These are phyloP conservation scores for Cyphomyrus plagiostoma DNA, from an alignment of 2,113 vertebrate species.

Conservation along the genomic window DNA sequence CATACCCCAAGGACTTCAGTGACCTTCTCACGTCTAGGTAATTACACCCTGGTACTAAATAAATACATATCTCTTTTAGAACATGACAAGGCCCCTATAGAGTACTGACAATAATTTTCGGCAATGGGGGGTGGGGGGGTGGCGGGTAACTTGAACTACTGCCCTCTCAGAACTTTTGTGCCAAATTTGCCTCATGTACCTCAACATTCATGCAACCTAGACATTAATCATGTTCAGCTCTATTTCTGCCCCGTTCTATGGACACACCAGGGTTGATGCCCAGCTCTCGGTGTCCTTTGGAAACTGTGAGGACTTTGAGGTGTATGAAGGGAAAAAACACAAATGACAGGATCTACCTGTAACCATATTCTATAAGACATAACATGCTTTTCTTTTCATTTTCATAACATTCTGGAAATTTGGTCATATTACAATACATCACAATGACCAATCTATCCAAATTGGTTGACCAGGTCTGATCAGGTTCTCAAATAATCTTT, in stretches of 20 bases:
- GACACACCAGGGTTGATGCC: not conserved
- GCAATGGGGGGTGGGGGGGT: not conserved
- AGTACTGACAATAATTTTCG: not conserved
- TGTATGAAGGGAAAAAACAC: not conserved
- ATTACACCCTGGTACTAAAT: not conserved
- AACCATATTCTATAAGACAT: not conserved
- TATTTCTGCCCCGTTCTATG: not conserved
- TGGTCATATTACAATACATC: not conserved
- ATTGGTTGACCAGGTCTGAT: not conserved
- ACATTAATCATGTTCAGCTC: not conserved
- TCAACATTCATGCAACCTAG: not conserved
- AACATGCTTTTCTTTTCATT: not conserved
- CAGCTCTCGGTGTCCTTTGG: not conserved
- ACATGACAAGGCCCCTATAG: not conserved
- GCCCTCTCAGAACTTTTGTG: not conserved
- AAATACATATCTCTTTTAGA: not conserved
- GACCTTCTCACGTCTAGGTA: not conserved
- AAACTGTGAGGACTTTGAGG: not conserved
- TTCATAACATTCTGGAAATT: not conserved
- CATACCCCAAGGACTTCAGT: not conserved
- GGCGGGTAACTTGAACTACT: not conserved
- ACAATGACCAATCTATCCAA: not conserved
- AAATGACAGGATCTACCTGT: not conserved
- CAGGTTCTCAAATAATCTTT: not conserved
- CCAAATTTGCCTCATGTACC: not conserved